Conservation (phyloP, 1,140 invertebrate species). For the Zaprionus davidi region DNA sequence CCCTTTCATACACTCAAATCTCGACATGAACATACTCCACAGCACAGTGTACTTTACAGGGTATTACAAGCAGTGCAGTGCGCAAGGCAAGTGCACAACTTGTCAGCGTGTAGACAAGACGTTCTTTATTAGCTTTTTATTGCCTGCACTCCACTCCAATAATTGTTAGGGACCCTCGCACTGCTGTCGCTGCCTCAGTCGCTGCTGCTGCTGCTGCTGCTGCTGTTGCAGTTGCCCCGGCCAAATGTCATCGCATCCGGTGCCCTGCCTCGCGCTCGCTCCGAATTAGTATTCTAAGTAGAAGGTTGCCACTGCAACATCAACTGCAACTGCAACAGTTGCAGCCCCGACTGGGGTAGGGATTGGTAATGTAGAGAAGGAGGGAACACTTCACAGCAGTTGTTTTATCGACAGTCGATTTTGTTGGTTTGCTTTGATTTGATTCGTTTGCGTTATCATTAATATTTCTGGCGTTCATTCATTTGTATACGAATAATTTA, state of each 20-base stretch:
- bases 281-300: constrained; percentile 80
- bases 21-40: neutral
- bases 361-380: neutral
- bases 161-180: constrained; percentile 61
- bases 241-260: constrained; percentile 81
- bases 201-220: neutral
- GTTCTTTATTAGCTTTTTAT: constrained; percentile 82
- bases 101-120: constrained; percentile 42
- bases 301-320: constrained; percentile 33
- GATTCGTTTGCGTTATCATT: constrained; percentile 76
- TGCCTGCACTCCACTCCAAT: constrained; percentile 77
- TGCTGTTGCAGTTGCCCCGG: constrained; percentile 29
- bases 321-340: constrained; percentile 33
- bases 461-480: constrained; percentile 67
- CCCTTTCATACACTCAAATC: neutral
- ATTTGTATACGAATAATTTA: constrained; percentile 69
- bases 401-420: constrained; percentile 19
- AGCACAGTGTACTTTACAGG: neutral
- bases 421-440: constrained; percentile 37
- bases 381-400: constrained; percentile 39
- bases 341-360: neutral
- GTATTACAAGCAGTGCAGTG: neutral
- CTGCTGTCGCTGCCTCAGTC: constrained; percentile 20
- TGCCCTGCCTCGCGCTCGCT: constrained; percentile 50
- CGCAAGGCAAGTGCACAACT: constrained; percentile 55